These are phyloP conservation scores for Plagodis dolabraria DNA, from an alignment of 2,888 invertebrate genomes.

Conservation along the genomic window DNA sequence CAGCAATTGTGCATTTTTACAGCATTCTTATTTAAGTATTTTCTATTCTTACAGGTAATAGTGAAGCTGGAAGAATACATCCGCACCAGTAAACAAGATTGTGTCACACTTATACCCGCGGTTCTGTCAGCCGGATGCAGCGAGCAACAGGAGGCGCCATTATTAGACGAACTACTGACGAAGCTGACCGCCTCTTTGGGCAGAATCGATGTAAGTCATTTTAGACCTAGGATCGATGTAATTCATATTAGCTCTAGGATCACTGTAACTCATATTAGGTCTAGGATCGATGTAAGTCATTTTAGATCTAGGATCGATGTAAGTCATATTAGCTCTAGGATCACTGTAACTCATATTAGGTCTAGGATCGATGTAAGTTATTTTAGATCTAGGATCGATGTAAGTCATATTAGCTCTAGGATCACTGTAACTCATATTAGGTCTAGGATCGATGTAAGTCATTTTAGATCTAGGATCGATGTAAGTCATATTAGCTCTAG, in stretches of 20 bases:
- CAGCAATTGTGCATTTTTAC: too few relatives aligned
- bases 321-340: too few relatives aligned
- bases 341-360: neutral
- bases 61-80: conserved; percentile 64
- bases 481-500: too few relatives aligned
- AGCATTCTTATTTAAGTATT: too few relatives aligned
- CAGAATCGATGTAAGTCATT: conserved; percentile 60
- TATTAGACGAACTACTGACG: conserved; percentile 61
- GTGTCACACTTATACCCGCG: conserved; percentile 52
- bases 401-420: too few relatives aligned
- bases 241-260: too few relatives aligned
- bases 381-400: too few relatives aligned
- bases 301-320: too few relatives aligned
- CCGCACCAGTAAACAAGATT: conserved; percentile 62
- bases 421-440: neutral
- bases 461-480: too few relatives aligned
- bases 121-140: conserved; percentile 53
- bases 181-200: conserved; percentile 60
- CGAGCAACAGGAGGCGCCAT: conserved; percentile 58
- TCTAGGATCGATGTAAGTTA: conserved; percentile 61
- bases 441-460: conserved; percentile 60
- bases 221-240: too few relatives aligned
- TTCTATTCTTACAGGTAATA: conserved; percentile 52
- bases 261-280: neutral
- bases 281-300: conserved; percentile 61